Percentiles rank a stretch among this genome's conserved stretches.
phyloP scores from a whole-genome alignment of 2,888 invertebrate genomes.

The Lasioglossum calceatum region DNA sequence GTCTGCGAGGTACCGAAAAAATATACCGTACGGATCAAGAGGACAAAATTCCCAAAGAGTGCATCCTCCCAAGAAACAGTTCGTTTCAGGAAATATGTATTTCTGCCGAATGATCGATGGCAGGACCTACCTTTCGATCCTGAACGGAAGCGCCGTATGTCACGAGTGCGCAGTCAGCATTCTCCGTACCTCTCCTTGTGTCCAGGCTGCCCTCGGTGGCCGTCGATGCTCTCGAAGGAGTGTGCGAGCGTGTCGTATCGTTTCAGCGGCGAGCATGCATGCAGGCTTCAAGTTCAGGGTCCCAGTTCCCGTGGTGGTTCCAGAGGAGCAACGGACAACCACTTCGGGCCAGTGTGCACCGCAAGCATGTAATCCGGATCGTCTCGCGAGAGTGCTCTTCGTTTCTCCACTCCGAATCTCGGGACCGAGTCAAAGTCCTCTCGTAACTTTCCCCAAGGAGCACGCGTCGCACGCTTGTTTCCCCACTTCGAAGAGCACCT shows the following conservation, averaged over 20 bases:
- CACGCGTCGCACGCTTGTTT: not conserved
- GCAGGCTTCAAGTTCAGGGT: constrained; percentile 40
- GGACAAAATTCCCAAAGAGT: not conserved
- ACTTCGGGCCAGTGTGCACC: not conserved
- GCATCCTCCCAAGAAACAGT: not conserved
- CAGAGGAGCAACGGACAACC: constrained; percentile 1
- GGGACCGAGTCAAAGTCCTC: constrained; percentile 8
- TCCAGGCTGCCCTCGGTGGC: constrained; percentile 26
- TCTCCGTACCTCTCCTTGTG: constrained; percentile 53
- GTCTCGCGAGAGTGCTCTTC: constrained; percentile 20
- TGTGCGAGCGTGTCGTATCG: constrained; percentile 20
- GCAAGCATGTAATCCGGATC: constrained; percentile 34
- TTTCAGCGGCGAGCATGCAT: constrained; percentile 21
- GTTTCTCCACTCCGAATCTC: constrained; percentile 6
- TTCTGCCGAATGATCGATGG: not conserved
- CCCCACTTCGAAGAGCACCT: not conserved
- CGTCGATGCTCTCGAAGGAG: not conserved
- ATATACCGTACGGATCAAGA: not conserved
- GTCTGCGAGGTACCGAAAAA: not conserved
- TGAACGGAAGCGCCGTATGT: constrained; percentile 77
- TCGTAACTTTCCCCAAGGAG: constrained; percentile 17
- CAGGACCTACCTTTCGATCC: constrained; percentile 73
- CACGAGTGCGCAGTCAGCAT: constrained; percentile 77
- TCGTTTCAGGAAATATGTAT: not conserved
- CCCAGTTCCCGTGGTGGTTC: constrained; percentile 12